A percentile compares a stretch with the other conserved stretches of the same genome.
Conservation (phyloP, 2,113 vertebrate species). For the Rhinolophus ferrumequinum region DNA sequence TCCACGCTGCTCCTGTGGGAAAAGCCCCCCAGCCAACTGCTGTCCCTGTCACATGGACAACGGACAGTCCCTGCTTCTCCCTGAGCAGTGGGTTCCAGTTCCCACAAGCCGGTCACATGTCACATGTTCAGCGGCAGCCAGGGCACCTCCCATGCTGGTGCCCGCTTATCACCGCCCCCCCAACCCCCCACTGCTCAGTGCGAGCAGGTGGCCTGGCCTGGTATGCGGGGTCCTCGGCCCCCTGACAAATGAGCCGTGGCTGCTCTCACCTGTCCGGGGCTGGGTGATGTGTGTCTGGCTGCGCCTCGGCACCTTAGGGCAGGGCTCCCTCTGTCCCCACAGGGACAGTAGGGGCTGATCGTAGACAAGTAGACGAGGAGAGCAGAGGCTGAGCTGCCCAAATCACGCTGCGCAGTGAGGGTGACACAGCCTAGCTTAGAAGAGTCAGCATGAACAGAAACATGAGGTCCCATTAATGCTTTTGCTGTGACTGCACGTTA, state of each 20-base stretch:
- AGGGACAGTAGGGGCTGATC: too few relatives aligned
- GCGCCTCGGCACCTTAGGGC: not conserved
- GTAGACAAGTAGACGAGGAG: not conserved
- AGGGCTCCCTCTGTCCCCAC: not conserved
- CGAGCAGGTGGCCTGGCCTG: rapidly evolving
- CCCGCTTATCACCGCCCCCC: not conserved
- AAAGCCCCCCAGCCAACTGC: not conserved
- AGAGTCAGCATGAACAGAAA: too few relatives aligned
- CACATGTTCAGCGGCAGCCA: not conserved
- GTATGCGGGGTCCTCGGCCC: not conserved
- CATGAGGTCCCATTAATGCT: too few relatives aligned
- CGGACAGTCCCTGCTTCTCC: not conserved
- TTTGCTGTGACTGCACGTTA: not conserved
- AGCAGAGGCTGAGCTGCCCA: too few relatives aligned
- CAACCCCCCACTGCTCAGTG: not conserved
- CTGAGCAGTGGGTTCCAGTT: not conserved
- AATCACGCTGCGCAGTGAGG: too few relatives aligned
- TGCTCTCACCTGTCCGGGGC: too few relatives aligned
- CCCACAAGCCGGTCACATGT: not conserved
- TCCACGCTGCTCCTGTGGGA: not conserved
- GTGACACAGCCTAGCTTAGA: too few relatives aligned
- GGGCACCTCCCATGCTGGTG: not conserved
- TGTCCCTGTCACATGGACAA: not conserved
- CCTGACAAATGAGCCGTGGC: too few relatives aligned
- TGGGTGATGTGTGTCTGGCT: not conserved